Conservation (phyloP, 2,113 vertebrate species). For the Oplegnathus fasciatus region DNA sequence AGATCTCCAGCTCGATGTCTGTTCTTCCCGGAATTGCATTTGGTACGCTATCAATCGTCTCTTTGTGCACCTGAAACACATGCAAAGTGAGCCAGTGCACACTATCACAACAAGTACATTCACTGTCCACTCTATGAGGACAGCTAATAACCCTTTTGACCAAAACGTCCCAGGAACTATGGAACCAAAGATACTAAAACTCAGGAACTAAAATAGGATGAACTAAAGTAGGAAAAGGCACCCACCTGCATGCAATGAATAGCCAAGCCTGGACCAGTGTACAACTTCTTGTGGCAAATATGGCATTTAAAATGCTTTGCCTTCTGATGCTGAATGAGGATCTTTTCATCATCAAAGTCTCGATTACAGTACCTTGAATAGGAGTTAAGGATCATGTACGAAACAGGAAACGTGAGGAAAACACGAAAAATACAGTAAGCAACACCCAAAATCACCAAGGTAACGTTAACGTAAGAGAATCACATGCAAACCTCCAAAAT, state of each 20-base stretch:
- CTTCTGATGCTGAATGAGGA: conserved; percentile 99
- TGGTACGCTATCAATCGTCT: conserved; percentile 98
- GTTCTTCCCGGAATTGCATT: conserved; percentile 98
- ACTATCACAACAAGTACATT: accelerated
- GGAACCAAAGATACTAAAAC: neutral
- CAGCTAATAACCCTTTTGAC: neutral
- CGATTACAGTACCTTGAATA: conserved; percentile 97
- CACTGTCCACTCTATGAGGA: neutral
- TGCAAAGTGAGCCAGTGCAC: neutral
- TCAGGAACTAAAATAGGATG: neutral
- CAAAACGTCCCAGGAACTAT: neutral
- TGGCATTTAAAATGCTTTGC: conserved; percentile 99
- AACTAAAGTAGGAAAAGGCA: neutral
- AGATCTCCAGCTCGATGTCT: conserved; percentile 98
- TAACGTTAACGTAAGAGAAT: no score
- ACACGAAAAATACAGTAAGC: neutral
- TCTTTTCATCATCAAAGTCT: conserved; percentile 99
- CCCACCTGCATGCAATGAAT: conserved; percentile 99
- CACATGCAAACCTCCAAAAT: neutral
- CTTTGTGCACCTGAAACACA: conserved; percentile 93
- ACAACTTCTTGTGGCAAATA: conserved; percentile 98
- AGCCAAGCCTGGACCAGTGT: conserved; percentile 97
- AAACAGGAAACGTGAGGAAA: neutral
- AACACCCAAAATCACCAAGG: neutral
- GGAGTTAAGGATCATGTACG: conserved; percentile 82